These are phyloP conservation scores for Drosophila eohydei DNA, from an alignment of 2,888 invertebrate species.

Conservation along the genomic window DNA sequence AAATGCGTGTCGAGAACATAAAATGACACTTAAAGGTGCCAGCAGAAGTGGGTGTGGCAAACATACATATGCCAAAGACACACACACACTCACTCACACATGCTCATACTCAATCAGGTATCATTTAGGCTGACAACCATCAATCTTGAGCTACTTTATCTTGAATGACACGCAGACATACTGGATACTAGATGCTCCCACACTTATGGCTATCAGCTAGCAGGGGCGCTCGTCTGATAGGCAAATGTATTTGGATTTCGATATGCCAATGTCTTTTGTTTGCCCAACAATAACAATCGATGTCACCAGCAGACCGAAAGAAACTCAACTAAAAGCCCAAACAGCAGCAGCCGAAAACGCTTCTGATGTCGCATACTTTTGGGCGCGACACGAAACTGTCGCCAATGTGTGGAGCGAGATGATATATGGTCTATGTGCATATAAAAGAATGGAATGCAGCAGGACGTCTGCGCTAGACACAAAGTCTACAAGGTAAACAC, in stretches of 20 bases:
- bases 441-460: not conserved
- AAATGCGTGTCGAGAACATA: slow-evolving; percentile 80
- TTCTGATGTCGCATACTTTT: slow-evolving; percentile 66
- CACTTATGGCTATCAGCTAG: slow-evolving; percentile 44
- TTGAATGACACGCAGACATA: slow-evolving; percentile 68
- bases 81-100: slow-evolving; percentile 8
- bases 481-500: slow-evolving; percentile 43
- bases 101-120: slow-evolving; percentile 72
- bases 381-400: slow-evolving; percentile 54
- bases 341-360: slow-evolving; percentile 28
- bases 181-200: slow-evolving; percentile 34
- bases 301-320: slow-evolving; percentile 56
- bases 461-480: slow-evolving; percentile 32
- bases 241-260: slow-evolving; percentile 70
- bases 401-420: slow-evolving; percentile 24
- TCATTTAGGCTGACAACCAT: slow-evolving; percentile 72
- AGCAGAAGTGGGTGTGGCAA: slow-evolving; percentile 1
- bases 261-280: slow-evolving; percentile 65
- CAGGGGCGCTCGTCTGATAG: slow-evolving; percentile 37
- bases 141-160: slow-evolving; percentile 76
- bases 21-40: slow-evolving; percentile 78
- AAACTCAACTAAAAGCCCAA: slow-evolving; percentile 50
- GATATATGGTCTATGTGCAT: slow-evolving; percentile 38
- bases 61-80: slow-evolving; percentile 47
- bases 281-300: slow-evolving; percentile 79